A percentile compares a stretch with the other conserved stretches of the same genome.
Evolutionary conservation across 2,113 vertebrate species (phyloP).

Genomic region (Desmodus rotundus): DNA sequence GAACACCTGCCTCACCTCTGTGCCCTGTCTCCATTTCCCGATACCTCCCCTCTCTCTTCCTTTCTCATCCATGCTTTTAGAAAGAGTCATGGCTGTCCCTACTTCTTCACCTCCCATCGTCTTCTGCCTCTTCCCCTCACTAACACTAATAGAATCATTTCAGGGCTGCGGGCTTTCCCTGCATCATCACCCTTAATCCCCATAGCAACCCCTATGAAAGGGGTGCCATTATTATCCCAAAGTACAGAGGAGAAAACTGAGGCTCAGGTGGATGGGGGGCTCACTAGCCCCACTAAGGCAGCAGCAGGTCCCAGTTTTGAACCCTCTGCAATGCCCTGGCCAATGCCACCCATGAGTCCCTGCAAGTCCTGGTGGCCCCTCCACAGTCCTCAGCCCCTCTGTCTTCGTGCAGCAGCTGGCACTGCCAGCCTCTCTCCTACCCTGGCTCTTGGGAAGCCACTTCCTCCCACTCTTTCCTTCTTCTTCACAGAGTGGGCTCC

Average conservation of each 20-base stretch:
- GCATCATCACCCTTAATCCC: neutral
- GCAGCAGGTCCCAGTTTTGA: neutral
- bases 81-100: neutral
- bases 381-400: neutral
- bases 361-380: neutral
- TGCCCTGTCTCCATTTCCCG: neutral
- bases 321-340: neutral
- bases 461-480: neutral
- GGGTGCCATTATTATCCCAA: neutral
- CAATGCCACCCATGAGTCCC: neutral
- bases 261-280: neutral
- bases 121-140: neutral
- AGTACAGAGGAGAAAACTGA: neutral
- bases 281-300: neutral
- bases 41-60: neutral
- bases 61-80: neutral
- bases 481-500: neutral
- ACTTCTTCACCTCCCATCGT: neutral
- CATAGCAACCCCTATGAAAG: neutral
- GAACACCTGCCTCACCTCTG: neutral
- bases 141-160: neutral
- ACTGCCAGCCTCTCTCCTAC: neutral
- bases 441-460: neutral
- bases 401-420: neutral
- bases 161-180: neutral